Percentiles rank a stretch among this genome's conserved stretches.
phyloP scores from a whole-genome alignment of 1,140 invertebrate genomes.

The Macrobrachium rosenbergii region DNA sequence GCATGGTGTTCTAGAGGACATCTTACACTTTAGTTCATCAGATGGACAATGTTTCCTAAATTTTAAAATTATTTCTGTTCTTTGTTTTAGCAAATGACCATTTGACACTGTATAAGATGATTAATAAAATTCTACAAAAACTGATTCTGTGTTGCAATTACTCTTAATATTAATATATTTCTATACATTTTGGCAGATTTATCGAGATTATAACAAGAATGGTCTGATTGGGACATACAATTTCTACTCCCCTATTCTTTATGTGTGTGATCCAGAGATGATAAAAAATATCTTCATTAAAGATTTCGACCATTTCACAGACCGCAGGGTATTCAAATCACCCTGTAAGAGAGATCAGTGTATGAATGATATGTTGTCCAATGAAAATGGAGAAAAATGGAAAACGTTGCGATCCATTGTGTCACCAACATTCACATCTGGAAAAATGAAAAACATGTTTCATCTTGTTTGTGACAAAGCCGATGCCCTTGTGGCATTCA shows the following conservation, averaged over 20 bases:
- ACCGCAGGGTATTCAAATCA: not conserved
- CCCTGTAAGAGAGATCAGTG: not conserved
- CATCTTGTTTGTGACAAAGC: conserved; percentile 8
- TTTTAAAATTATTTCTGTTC: too few species aligned
- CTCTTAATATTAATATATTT: too few species aligned
- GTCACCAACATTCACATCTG: conserved; percentile 17
- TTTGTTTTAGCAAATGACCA: too few species aligned
- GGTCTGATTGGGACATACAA: too few species aligned
- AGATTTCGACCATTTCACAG: conserved; percentile 17
- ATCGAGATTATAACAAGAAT: too few species aligned
- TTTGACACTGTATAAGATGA: too few species aligned
- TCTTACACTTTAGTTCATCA: too few species aligned
- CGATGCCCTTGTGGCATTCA: conserved; percentile 4
- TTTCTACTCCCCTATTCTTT: not conserved
- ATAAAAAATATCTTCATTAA: not conserved
- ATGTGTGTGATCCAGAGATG: not conserved
- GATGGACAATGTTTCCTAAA: too few species aligned
- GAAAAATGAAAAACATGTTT: conserved; percentile 12
- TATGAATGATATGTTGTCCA: not conserved
- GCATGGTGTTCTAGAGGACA: too few species aligned
- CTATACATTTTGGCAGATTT: too few species aligned
- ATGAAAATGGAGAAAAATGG: not conserved
- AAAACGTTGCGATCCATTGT: conserved; percentile 5
- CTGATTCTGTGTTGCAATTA: too few species aligned
- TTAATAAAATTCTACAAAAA: too few species aligned